Conservation (phyloP, 2,888 invertebrate genomes). For the Matsumyia berberina region DNA sequence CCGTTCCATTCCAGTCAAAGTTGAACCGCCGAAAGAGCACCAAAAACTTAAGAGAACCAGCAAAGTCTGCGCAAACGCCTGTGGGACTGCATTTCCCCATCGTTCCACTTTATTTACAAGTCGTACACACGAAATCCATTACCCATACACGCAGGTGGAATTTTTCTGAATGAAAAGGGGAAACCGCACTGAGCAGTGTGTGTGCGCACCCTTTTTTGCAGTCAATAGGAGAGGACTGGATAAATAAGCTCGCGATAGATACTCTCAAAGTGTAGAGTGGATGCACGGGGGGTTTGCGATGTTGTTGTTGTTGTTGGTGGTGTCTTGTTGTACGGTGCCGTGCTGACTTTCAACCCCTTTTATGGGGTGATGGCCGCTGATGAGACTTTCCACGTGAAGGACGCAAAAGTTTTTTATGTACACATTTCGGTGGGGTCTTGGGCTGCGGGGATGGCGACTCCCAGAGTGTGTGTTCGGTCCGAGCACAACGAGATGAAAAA, state of each 20-base stretch:
- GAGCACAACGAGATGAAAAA: conserved; percentile 65
- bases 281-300: conserved; percentile 37
- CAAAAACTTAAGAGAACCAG: conserved; percentile 50
- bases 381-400: conserved; percentile 74
- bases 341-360: conserved; percentile 75
- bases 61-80: conserved; percentile 64
- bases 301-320: no score
- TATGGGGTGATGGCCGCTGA: conserved; percentile 71
- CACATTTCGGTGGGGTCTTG: not conserved
- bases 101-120: conserved; percentile 37
- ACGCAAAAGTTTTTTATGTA: conserved; percentile 60
- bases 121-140: not conserved
- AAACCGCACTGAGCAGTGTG: conserved; percentile 22
- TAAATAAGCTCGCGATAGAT: conserved; percentile 69
- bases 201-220: conserved; percentile 58
- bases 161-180: conserved; percentile 76
- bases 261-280: conserved; percentile 20
- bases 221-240: conserved; percentile 47
- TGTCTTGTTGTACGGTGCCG: conserved; percentile 30
- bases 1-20: conserved; percentile 3
- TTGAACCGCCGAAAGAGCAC: conserved; percentile 32
- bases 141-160: conserved; percentile 69
- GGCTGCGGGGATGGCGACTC: not conserved
- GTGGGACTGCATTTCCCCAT: conserved; percentile 30
- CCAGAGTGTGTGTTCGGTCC: conserved; percentile 65